Evolutionary conservation across 1,140 invertebrate genomes (phyloP).

Genomic region (Pogonognathellus flavescens): DNA sequence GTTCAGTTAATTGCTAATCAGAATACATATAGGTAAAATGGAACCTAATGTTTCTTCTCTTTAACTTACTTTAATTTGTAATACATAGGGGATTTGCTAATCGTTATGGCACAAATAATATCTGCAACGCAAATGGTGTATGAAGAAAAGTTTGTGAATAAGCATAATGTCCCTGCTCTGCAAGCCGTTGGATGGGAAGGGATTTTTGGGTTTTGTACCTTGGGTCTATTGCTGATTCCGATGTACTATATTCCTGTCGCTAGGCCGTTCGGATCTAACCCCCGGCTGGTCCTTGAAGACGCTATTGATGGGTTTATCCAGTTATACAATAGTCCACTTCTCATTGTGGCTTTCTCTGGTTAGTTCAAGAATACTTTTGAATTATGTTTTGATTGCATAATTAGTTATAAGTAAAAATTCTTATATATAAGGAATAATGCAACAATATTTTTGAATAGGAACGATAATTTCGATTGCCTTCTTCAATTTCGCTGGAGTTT

Average conservation of each 20-base stretch:
- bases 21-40: too few species aligned
- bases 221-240: conserved; percentile 82
- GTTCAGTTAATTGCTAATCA: too few species aligned
- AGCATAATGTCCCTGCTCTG: conserved; percentile 84
- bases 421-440: too few species aligned
- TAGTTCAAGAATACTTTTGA: conserved; percentile 58
- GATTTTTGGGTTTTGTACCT: conserved; percentile 86
- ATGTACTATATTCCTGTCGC: conserved; percentile 86
- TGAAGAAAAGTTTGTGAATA: conserved; percentile 90
- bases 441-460: conserved; percentile 72
- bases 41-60: too few species aligned
- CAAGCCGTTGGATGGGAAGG: conserved; percentile 95
- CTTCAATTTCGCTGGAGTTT: conserved; percentile 96
- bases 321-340: conserved; percentile 78
- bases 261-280: conserved; percentile 83
- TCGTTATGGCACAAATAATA: conserved; percentile 91
- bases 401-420: too few species aligned
- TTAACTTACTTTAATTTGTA: too few species aligned
- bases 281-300: conserved; percentile 83
- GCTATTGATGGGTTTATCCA: conserved; percentile 86
- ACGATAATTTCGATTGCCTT: conserved; percentile 94
- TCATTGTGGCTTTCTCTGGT: conserved; percentile 80
- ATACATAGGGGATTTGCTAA: conserved; percentile 90
- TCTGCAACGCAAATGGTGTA: conserved; percentile 93
- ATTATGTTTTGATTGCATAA: too few species aligned